A percentile compares a stretch with the other conserved stretches of the same genome.
These are phyloP conservation scores for Pemphredon lugubris DNA, from an alignment of 2,888 invertebrate species.

Conservation along the genomic window DNA sequence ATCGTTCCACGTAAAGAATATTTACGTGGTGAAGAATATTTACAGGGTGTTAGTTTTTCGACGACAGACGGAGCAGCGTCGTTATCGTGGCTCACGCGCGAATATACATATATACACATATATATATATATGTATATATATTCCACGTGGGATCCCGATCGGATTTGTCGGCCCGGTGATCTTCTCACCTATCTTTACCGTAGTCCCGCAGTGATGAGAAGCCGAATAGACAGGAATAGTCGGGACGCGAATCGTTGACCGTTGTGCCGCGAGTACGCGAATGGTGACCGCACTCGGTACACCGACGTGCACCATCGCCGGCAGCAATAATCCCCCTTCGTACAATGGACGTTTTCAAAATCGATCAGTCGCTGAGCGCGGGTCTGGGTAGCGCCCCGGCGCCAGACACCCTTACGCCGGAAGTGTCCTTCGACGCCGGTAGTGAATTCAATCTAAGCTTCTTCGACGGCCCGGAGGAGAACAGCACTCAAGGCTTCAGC, in stretches of 20 bases:
- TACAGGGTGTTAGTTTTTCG: too few species aligned
- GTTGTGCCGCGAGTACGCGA: conserved; percentile 55
- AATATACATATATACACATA: too few species aligned
- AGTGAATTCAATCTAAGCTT: conserved; percentile 91
- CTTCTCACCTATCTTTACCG: too few species aligned
- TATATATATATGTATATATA: too few species aligned
- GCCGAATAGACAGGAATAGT: neutral
- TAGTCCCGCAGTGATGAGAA: too few species aligned
- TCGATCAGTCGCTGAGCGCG: conserved; percentile 86
- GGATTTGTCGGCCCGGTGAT: too few species aligned
- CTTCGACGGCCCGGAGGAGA: conserved; percentile 88
- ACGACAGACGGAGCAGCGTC: too few species aligned
- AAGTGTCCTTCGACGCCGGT: conserved; percentile 88
- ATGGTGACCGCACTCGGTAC: conserved; percentile 65
- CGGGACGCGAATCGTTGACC: conserved; percentile 15
- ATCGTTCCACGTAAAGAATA: too few species aligned
- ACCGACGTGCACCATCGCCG: conserved; percentile 58
- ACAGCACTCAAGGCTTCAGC: conserved; percentile 86
- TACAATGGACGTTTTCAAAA: conserved; percentile 88
- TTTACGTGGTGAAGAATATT: too few species aligned
- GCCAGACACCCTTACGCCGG: conserved; percentile 84
- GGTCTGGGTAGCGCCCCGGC: conserved; percentile 85
- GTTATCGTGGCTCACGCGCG: too few species aligned
- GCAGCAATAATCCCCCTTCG: conserved; percentile 43
- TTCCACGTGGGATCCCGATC: too few species aligned